Percentiles rank a stretch among this genome's conserved stretches.
phyloP scores from a whole-genome alignment of 2,113 vertebrate genomes.

The Pampusana beccarii region DNA sequence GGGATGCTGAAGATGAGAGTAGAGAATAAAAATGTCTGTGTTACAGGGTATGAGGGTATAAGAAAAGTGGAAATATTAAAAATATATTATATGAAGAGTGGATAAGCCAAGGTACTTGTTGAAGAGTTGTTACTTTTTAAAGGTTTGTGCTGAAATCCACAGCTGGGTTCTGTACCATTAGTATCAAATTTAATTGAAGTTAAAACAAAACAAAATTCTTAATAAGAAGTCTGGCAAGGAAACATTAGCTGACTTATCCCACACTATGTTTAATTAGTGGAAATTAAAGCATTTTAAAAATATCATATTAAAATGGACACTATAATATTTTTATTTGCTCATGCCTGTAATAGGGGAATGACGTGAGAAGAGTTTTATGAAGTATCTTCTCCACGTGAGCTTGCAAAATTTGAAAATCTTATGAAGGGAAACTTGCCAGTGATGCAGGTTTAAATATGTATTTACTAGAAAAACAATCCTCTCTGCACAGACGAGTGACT shows the following conservation, averaged over 20 bases:
- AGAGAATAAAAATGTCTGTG: neutral
- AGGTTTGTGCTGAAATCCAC: neutral
- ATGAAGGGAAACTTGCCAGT: neutral
- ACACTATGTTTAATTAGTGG: neutral
- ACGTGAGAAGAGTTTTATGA: neutral
- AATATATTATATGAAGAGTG: neutral
- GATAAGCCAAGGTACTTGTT: neutral
- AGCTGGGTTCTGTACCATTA: neutral
- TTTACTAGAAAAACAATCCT: neutral
- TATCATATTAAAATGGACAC: neutral
- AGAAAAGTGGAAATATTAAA: neutral
- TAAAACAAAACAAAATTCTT: neutral
- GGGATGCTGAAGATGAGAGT: neutral
- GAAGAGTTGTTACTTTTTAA: neutral
- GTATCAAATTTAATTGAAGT: neutral
- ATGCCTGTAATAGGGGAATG: neutral
- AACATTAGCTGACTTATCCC: neutral
- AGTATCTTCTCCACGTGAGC: neutral
- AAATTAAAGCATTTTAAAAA: neutral
- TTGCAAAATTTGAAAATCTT: neutral
- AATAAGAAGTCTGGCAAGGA: neutral
- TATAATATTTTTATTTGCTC: neutral
- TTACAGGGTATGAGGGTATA: neutral
- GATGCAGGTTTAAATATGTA: neutral
- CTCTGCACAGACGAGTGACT: neutral